Evolutionary conservation across 2,797 vertebrate species (phyloP), one percentile per base, ranked within the genome.

Genomic region (Bufotes viridis): DNA sequence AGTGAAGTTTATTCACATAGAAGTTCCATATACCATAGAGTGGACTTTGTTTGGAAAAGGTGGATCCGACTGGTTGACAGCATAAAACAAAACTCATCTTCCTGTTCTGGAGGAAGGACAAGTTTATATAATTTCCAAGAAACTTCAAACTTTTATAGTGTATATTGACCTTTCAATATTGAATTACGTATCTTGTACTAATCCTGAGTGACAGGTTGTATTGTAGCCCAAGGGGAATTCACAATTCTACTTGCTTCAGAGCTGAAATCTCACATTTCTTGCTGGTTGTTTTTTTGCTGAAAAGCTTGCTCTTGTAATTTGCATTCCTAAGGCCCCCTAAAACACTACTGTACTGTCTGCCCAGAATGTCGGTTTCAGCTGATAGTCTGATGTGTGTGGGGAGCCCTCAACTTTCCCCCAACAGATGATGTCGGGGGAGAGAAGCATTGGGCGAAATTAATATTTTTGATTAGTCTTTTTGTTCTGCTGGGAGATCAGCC

Each of bases 1-100:
- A 51, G 78, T 65, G 15, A 20, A 67, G 51, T 58, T 55, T 14
- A 87, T 72, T 58, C 78, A 85, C 86, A 78, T 74, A 89, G 49
- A 24, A 65, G 14, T 29, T 34, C 42, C 55, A 18, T 80, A 34
- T 65, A 24, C 24, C 3, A 70, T 60, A 75, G 18, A 49, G 55
- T 20, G 8, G 3, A 79, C 78, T 79, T 58, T 55, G 53, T 79
- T 18, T 24, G 24, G 22, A 78, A 29, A 29, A 22, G 7, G 75
- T 22, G 14, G 75, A 78, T 51, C 42, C 13, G 14, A 70, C 13
- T 29, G 14, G 12, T 26, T 70, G 65, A 12, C 26, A 60, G 58
- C 17, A 18, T 60, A 60, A 60, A 42, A 8, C 69, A 29, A 34
- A 51, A 63, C 12, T 78, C 12, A 11, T 76, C 74, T 53, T 17